A percentile compares a stretch with the other conserved stretches of the same genome.
These are phyloP conservation scores for Pluvianellus socialis DNA, from an alignment of 2,113 vertebrate species.

Conservation along the genomic window DNA sequence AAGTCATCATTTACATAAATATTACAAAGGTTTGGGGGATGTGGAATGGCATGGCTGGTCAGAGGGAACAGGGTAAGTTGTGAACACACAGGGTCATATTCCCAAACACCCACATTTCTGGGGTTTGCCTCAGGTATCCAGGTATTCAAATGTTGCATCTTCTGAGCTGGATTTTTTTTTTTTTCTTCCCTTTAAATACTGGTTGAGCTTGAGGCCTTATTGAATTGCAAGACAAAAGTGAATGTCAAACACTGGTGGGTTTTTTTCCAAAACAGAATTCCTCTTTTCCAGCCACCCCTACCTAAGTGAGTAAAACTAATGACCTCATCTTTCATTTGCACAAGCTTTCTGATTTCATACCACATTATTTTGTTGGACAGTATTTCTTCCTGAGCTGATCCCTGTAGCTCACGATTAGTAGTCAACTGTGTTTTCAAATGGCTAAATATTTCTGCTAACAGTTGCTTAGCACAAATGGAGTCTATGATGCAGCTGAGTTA, in stretches of 20 bases:
- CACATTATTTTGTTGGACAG: neutral
- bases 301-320: neutral
- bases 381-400: neutral
- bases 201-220: neutral
- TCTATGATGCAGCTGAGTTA: neutral
- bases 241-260: neutral
- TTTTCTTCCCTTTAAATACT: neutral
- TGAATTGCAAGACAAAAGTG: neutral
- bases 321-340: neutral
- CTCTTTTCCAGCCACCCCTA: neutral
- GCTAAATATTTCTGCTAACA: neutral
- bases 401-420: neutral
- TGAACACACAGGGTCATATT: neutral
- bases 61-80: neutral
- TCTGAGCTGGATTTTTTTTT: neutral
- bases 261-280: neutral
- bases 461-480: neutral
- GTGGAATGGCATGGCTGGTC: neutral
- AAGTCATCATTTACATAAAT: neutral
- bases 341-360: neutral
- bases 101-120: neutral
- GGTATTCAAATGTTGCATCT: neutral
- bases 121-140: neutral
- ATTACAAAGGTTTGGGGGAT: neutral
- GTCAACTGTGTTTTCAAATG: neutral